Evolutionary conservation across 2,113 vertebrate species (phyloP), one percentile per base, ranked within the genome.

Genomic region (Xenus cinereus): DNA sequence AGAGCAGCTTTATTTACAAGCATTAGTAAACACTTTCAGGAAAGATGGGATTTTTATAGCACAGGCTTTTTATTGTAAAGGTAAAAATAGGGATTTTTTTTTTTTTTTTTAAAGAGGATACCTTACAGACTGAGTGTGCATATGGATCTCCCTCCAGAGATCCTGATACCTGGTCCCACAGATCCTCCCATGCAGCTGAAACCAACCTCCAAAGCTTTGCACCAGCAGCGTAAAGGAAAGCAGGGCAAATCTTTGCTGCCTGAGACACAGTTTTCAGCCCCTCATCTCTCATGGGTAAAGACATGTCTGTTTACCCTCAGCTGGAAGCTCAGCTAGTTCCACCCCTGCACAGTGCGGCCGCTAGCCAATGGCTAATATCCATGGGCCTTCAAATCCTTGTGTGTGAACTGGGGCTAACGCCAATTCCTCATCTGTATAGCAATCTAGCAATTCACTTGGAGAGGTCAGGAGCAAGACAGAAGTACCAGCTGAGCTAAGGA

Each of bases 371-470:
- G 57, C 16, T 21, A n/a, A 32, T 37, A 57, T 16, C 14, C 24
- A 6, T 8, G 23, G 28, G 51, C 13, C 27, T 82, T 32, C 71
- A 82, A 64, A 48, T 24, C n/a, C 22, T 66, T 43, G 24, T 33
- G 37, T 43, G n/a, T 2, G 1, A 33, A 46, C 27, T 12, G 22
- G 4, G 43, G 8, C 24, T 75, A 46, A 39, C 0, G 1, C 30
- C 2, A 2, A 14, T 33, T 86, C 69, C 45, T 54, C 64, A 12
- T 24, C 45, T 54, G 6, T 66, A 23, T 7, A 18, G 12, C 24
- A 64, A 27, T 13, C 24, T 79, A 37, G 20, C 48, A 41, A 18
- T 41, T 39, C 45, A 41, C 50, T 26, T 57, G 3, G 3, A 32
- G 24, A n/a, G 14, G 5, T 56, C 71, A 77, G 64, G 50, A 64